Evolutionary conservation across 2,113 vertebrate genomes (phyloP).

Genomic region (Bufo bufo): DNA sequence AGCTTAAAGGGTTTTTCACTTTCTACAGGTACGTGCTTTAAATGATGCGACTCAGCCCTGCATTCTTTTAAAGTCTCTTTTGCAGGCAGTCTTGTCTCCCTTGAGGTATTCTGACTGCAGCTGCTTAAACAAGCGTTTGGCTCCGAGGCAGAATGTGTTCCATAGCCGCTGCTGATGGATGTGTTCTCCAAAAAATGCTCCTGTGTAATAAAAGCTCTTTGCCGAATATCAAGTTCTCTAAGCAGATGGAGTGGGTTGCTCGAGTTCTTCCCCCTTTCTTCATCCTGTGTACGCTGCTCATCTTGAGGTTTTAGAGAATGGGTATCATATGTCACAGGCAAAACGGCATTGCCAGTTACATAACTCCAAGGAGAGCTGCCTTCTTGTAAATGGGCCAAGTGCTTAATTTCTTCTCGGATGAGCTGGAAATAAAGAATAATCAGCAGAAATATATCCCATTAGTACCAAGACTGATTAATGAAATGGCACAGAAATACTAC

Average conservation of each 20-base stretch:
- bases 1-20: slow-evolving; percentile 1
- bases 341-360: slow-evolving; percentile 51
- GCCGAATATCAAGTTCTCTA: slow-evolving; percentile 62
- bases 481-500: not conserved
- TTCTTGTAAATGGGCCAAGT: slow-evolving; percentile 83
- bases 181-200: slow-evolving; percentile 69
- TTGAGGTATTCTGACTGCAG: not conserved
- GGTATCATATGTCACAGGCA: slow-evolving; percentile 60
- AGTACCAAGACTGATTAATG: not conserved
- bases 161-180: slow-evolving; percentile 84
- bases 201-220: slow-evolving; percentile 49
- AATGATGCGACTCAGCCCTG: rapidly evolving
- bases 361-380: slow-evolving; percentile 57
- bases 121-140: slow-evolving; percentile 59
- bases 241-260: slow-evolving; percentile 62
- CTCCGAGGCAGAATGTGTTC: slow-evolving; percentile 78
- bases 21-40: rapidly evolving
- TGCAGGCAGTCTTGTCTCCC: slow-evolving; percentile 13
- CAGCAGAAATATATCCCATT: not conserved
- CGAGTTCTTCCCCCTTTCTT: slow-evolving; percentile 67
- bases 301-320: slow-evolving; percentile 63
- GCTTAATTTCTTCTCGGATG: slow-evolving; percentile 93
- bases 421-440: slow-evolving; percentile 70
- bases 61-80: slow-evolving; percentile 30
- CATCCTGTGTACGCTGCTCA: slow-evolving; percentile 68